These are phyloP conservation scores for Drosophila varians DNA, from an alignment of 1,140 invertebrate genomes.

Conservation along the genomic window DNA sequence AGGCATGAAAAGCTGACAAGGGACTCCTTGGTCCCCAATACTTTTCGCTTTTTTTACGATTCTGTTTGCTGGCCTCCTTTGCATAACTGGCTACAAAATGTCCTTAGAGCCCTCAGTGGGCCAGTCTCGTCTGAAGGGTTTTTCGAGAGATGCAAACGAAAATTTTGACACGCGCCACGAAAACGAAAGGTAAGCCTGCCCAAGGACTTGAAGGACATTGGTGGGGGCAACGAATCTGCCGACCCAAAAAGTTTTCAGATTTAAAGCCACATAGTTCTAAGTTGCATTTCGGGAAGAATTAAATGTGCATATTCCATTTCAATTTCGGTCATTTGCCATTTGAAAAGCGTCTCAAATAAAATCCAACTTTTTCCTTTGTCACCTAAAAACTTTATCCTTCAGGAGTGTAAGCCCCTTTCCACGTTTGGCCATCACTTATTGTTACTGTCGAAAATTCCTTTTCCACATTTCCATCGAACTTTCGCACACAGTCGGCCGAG, in stretches of 20 bases:
- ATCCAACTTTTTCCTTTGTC: constrained; percentile 44
- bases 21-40: constrained; percentile 26
- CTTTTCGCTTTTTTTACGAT: constrained; percentile 17
- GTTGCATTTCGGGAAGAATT: constrained; percentile 28
- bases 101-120: constrained; percentile 25
- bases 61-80: constrained; percentile 63
- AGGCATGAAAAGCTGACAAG: constrained; percentile 70
- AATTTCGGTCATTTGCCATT: constrained; percentile 40
- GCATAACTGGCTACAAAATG: constrained; percentile 74
- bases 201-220: constrained; percentile 1
- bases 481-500: constrained; percentile 23
- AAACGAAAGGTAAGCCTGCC: constrained; percentile 5
- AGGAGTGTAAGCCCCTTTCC: constrained; percentile 2
- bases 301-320: constrained; percentile 48
- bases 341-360: constrained; percentile 45
- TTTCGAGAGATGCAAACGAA: constrained; percentile 58
- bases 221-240: no score
- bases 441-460: constrained; percentile 45
- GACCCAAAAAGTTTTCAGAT: constrained; percentile 21
- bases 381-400: constrained; percentile 48
- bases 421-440: constrained; percentile 50
- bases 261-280: constrained; percentile 10
- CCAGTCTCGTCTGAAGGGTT: constrained; percentile 33
- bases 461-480: constrained; percentile 48
- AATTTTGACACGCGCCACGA: constrained; percentile 67